Percentiles rank a stretch among this genome's conserved stretches.
Conservation (phyloP, 1,140 invertebrate species). For the Adoxophyes honmai region DNA sequence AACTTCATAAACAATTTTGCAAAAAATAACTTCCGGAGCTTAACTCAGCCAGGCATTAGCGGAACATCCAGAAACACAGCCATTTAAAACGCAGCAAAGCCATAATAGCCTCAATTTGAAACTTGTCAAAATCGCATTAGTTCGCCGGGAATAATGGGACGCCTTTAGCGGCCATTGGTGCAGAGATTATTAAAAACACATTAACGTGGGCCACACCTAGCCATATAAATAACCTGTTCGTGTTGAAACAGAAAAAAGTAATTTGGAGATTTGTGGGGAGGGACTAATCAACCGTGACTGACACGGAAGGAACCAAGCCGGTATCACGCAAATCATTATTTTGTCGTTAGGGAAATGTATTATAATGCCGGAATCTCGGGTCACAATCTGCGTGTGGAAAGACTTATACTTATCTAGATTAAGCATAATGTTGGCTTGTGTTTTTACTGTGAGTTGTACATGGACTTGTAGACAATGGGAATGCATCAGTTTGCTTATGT, state of each 20-base stretch:
- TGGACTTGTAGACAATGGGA: no score
- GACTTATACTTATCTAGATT: conserved; percentile 15
- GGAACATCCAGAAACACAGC: conserved; percentile 51
- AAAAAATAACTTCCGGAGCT: conserved; percentile 49
- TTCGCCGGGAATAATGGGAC: conserved; percentile 52
- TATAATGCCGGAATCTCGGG: conserved; percentile 44
- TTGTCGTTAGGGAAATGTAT: conserved; percentile 63
- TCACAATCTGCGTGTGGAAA: conserved; percentile 21
- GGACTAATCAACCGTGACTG: conserved; percentile 62
- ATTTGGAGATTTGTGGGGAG: conserved; percentile 65
- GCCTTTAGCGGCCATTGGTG: conserved; percentile 61
- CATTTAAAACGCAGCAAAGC: conserved; percentile 67
- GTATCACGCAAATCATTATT: conserved; percentile 74
- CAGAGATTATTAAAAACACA: conserved; percentile 74
- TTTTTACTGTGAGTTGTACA: no score
- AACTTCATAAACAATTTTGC: conserved; percentile 17
- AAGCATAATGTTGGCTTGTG: not conserved
- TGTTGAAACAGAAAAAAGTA: conserved; percentile 67
- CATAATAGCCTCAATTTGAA: conserved; percentile 70
- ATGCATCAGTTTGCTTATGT: no score
- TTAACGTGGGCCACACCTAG: conserved; percentile 70
- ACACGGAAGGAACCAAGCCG: conserved; percentile 61
- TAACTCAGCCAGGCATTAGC: conserved; percentile 22
- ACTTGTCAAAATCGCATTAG: conserved; percentile 77
- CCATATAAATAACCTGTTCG: conserved; percentile 55